These are phyloP conservation scores for Arrhamphus sclerolepis DNA, from an alignment of 2,797 vertebrate genomes.

Conservation along the genomic window DNA sequence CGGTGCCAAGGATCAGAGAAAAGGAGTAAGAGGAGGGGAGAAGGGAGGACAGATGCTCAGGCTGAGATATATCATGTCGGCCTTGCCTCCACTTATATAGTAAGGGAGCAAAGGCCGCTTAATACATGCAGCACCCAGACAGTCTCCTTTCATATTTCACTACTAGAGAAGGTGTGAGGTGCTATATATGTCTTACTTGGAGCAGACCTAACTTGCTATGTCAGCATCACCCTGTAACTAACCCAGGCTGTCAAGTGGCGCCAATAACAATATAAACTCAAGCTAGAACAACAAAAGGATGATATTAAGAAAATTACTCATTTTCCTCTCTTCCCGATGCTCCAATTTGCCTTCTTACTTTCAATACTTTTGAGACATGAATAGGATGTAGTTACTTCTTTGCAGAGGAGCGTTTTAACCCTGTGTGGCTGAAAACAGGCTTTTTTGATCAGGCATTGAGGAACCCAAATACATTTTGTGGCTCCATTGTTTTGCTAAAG, in stretches of 20 bases:
- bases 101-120: conserved; percentile 35
- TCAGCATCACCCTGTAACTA: conserved; percentile 66
- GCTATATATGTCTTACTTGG: conserved; percentile 69
- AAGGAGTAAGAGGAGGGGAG: conserved; percentile 60
- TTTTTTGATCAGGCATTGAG: conserved; percentile 36
- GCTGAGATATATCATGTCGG: conserved; percentile 57
- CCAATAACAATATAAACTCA: conserved; percentile 56
- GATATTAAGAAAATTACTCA: conserved; percentile 20
- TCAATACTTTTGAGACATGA: conserved; percentile 31
- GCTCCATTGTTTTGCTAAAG: background rate
- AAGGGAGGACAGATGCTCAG: conserved; percentile 53
- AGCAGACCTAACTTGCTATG: conserved; percentile 55
- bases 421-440: background rate
- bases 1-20: conserved; percentile 67
- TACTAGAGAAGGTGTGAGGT: conserved; percentile 58
- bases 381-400: conserved; percentile 42
- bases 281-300: conserved; percentile 36
- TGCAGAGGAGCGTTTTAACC: conserved; percentile 6
- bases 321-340: background rate
- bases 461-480: background rate
- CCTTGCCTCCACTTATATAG: conserved; percentile 46
- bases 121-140: conserved; percentile 38
- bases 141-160: conserved; percentile 44
- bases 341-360: no score
- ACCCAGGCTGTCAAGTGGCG: conserved; percentile 59